Conservation (phyloP, 2,888 invertebrate species). For the Tillus elongatus region DNA sequence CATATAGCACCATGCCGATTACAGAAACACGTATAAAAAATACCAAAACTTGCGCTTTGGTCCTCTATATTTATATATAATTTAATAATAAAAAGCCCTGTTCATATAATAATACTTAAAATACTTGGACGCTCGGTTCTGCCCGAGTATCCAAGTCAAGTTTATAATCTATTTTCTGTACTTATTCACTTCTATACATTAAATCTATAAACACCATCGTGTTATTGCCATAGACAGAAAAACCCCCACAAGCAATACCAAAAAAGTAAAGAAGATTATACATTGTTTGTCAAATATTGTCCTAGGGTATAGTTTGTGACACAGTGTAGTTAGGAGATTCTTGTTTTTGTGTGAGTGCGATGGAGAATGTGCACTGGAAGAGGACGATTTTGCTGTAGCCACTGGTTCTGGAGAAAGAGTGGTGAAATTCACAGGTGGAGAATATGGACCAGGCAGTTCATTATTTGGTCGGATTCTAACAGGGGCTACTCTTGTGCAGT, state of each 20-base stretch:
- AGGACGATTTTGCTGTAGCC: constrained; percentile 25
- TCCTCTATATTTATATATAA: constrained; percentile 38
- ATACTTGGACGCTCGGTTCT: too few relatives aligned
- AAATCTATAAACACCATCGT: not conserved
- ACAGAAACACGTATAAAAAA: constrained; percentile 41
- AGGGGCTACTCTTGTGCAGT: constrained; percentile 69
- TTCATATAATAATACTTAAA: not conserved
- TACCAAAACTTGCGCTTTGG: constrained; percentile 41
- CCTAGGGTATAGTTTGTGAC: constrained; percentile 15
- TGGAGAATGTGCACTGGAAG: constrained; percentile 16
- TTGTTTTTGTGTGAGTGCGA: constrained; percentile 22
- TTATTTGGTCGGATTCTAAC: constrained; percentile 55
- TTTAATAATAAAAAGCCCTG: constrained; percentile 29
- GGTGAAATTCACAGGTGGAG: constrained; percentile 53
- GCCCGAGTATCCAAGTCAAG: not conserved
- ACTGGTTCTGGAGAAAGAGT: constrained; percentile 40
- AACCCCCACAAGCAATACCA: not conserved
- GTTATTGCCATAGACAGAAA: not conserved
- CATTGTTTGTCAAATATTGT: constrained; percentile 14
- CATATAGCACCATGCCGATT: constrained; percentile 42
- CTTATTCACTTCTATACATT: too few relatives aligned
- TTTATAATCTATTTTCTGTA: not conserved
- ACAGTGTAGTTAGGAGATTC: constrained; percentile 12
- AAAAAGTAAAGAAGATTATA: constrained; percentile 4
- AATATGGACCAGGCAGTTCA: constrained; percentile 61